Evolutionary conservation across 2,113 vertebrate genomes (phyloP).

Genomic region (Chamaea fasciata): DNA sequence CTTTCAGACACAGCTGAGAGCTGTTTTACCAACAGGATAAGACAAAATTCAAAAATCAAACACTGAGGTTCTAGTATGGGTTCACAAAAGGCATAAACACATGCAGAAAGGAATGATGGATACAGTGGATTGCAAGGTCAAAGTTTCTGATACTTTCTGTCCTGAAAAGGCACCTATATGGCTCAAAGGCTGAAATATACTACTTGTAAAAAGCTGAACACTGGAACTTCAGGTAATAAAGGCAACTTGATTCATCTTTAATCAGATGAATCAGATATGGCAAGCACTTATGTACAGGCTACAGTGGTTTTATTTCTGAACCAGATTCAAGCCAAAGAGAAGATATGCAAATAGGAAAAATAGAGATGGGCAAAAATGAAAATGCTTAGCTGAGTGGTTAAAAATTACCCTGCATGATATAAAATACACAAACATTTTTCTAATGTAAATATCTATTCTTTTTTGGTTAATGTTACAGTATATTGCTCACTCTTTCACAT

Average conservation of each 20-base stretch:
- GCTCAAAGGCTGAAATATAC: background rate
- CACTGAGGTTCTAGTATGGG: rapidly evolving
- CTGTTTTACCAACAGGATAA: background rate
- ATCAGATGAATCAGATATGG: background rate
- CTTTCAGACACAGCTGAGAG: background rate
- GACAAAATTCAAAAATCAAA: background rate
- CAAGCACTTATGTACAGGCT: background rate
- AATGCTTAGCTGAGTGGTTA: background rate
- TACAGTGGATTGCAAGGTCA: background rate
- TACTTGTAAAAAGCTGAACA: background rate
- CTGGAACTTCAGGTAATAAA: background rate
- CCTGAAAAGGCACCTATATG: background rate
- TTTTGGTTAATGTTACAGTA: background rate
- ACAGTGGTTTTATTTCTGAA: background rate
- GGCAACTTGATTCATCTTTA: background rate
- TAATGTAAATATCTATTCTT: background rate
- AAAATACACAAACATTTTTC: background rate
- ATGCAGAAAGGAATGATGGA: background rate
- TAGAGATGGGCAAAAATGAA: background rate
- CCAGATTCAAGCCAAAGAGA: background rate
- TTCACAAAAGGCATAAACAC: background rate
- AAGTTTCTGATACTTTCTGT: background rate
- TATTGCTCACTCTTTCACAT: background rate
- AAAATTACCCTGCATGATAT: background rate
- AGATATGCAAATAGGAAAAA: background rate